These are phyloP conservation scores for Poecilia wingei DNA, from an alignment of 2,797 vertebrate genomes.

Conservation along the genomic window DNA sequence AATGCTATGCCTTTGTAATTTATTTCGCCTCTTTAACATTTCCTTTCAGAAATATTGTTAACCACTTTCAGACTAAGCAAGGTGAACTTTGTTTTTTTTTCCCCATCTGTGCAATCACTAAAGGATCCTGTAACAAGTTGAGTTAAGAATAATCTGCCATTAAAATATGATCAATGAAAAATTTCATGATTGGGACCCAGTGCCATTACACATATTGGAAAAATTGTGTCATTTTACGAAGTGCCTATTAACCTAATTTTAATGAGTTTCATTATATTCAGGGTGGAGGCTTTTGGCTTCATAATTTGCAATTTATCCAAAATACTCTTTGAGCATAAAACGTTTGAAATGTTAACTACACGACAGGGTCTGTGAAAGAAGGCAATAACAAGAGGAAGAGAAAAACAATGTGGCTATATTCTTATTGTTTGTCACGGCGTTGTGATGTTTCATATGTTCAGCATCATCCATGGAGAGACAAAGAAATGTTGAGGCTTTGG, in stretches of 20 bases:
- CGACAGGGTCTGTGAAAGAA: neutral
- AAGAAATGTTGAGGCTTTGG: neutral
- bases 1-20: neutral
- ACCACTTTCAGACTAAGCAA: neutral
- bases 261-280: neutral
- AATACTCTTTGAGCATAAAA: neutral
- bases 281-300: neutral
- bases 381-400: neutral
- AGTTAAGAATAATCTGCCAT: neutral
- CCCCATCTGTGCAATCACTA: neutral
- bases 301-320: neutral
- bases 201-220: neutral
- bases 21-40: neutral
- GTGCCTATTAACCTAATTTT: neutral
- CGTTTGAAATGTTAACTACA: neutral
- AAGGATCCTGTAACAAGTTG: neutral
- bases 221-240: neutral
- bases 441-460: neutral
- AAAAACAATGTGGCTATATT: neutral
- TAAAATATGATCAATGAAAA: neutral
- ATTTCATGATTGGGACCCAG: neutral
- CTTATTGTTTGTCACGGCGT: neutral
- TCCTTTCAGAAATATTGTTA: neutral
- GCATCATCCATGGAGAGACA: neutral
- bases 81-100: neutral